Base-by-base conservation (phyloP, 2,113 vertebrate genomes). In the Myiozetetes cayanensis region DNA sequence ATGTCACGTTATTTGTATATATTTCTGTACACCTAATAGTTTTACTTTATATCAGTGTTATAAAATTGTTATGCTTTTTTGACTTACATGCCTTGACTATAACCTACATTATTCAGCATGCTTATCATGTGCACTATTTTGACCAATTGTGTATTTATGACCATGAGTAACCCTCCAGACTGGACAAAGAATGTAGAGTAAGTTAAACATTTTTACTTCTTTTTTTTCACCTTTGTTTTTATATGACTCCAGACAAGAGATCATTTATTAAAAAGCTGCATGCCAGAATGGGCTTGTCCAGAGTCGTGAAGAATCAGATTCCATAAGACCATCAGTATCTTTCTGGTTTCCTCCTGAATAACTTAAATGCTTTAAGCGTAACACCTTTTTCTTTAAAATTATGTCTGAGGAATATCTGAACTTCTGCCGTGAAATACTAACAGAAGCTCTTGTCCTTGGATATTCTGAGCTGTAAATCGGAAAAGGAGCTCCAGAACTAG, bases 61-160 rank as follows among this genome's bases (percentile, higher is more conserved):
- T 33, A 89, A 89, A 76, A 66, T 55, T 61, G 39, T 78, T 17
- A 25, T 65, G 13, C 16, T 76, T 52, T 90, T 72, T 35, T 76
- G 25, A 70, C 25, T 39, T 83, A 92, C 77, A 50, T 98, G 98
- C 98, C 99, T 99, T 99, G 97, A 99, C 99, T 89, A n/a, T 81
- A 74, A 47, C 30, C 87, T 97, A 99, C 99, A 53, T 98, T 99
- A 96, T 99, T 99, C 98, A 99, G 99, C 96, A 97, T 99, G 96
- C 99, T 99, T 96, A 99, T 99, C 95, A 99, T 99, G 99, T 99
- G 99, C 98, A 99, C 99, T 98, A 99, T 99, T 98, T 98, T 99
- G 98, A 99, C 99, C 98, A 99, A 99, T 98, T 99, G 99, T 71
- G 99, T 99, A 96, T 99, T 99, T 98, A 99, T 99, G 99, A 99